Base-by-base conservation (phyloP, 2,797 vertebrate genomes). In the Helostoma temminkii region DNA sequence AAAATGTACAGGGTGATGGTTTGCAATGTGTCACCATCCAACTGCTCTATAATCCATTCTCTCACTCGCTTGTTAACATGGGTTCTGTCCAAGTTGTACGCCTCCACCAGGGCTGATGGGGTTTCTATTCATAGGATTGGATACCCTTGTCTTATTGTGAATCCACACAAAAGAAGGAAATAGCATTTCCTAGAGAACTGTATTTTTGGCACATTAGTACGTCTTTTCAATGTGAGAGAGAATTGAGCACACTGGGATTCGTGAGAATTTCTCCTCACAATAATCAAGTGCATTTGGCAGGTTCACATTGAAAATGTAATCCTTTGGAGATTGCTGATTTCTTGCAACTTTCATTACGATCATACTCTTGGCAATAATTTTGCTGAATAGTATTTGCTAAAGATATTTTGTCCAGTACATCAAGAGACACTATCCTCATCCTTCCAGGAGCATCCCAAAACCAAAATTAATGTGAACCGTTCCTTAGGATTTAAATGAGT, bases 61-160 rank as follows among this genome's bases (percentile, higher is more conserved):
- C 76, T 78, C 71, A 69, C 34, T 22, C 9, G 56, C 73, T 74
- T 70, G 84, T 82, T 90, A 81, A 84, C 79, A 65, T 52, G 76
- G 42, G 80, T 69, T 66, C 78, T 62, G 62, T 82, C 74, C 74
- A 76, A 85, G 73, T 74, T 61, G 24, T 42, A 25, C 42, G 66
- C 84, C 78, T 87, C 80, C 81, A 81, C 48, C 57, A 5, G 69
- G 72, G 66, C 86, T 76, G 84, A 85, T 83, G 74, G 55, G 73
- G 47, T 74, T 89, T 81, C 85, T 87, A 87, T 88, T 87, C 85
- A 86, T 81, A 74, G 79, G 28, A 42, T 78, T 72, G 66, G 71
- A 84, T 81, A 80, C 50, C 66, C 81, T 81, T 76, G 79, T 79
- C 75, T 81, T 76, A 81, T 88, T 88, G 82, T 85, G 76, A 61